A percentile compares a stretch with the other conserved stretches of the same genome.
phyloP scores from a whole-genome alignment of 2,888 invertebrate genomes.

The Apodemia mormo region DNA sequence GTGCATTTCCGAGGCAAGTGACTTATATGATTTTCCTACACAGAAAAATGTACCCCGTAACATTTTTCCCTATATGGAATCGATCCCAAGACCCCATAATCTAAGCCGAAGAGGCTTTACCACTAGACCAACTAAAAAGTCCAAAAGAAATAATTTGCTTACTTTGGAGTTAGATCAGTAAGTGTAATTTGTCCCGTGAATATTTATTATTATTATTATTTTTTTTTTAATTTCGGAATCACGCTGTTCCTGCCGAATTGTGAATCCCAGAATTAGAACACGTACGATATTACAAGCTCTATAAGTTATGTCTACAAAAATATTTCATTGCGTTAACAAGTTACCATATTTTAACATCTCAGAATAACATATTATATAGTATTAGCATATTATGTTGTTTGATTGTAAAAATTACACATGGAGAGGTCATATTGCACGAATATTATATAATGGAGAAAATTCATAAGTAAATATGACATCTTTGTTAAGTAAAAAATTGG shows the following conservation, averaged over 20 bases:
- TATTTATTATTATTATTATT: too few species aligned
- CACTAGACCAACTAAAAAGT: too few species aligned
- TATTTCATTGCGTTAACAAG: background rate
- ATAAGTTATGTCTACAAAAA: too few species aligned
- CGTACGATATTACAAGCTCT: background rate
- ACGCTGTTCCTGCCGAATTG: background rate
- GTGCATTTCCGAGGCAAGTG: too few species aligned
- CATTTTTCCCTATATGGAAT: too few species aligned
- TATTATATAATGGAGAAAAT: slow-evolving; percentile 17
- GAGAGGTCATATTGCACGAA: slow-evolving; percentile 4
- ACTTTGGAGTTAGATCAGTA: too few species aligned
- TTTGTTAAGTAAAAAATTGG: slow-evolving; percentile 15
- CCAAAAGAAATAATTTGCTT: too few species aligned
- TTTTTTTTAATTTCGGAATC: background rate
- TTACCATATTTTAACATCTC: background rate
- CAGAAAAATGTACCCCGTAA: too few species aligned
- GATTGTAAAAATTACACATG: background rate
- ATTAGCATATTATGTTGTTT: background rate
- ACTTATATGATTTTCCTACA: too few species aligned
- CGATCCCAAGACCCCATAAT: too few species aligned
- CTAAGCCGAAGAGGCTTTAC: too few species aligned
- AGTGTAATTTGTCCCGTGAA: too few species aligned
- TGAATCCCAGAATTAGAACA: background rate
- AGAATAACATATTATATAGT: background rate
- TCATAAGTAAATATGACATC: slow-evolving; percentile 1